Conservation (phyloP, 37 sponge, comb jelly and placozoan species). For the Aplysina aerophoba region DNA sequence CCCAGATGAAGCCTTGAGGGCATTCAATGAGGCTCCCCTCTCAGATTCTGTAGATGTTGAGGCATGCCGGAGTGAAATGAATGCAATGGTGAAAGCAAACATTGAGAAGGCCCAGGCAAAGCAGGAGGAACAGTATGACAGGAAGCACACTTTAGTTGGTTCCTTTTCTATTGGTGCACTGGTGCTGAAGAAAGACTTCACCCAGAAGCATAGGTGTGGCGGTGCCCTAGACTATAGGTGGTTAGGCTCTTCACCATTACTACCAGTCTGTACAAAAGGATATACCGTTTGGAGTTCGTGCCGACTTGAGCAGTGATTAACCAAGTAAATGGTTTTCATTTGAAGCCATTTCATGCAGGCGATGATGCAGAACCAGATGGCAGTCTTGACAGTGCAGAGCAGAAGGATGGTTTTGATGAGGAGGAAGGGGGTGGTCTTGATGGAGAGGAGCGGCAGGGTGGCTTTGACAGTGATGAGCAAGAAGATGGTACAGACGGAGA, state of each 20-base stretch:
- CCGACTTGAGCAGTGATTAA: background rate
- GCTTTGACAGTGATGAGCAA: too few species aligned
- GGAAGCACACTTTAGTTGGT: background rate
- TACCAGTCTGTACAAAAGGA: background rate
- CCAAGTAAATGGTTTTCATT: background rate
- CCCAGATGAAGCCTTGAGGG: slow-evolving; percentile 5
- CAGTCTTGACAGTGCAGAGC: too few species aligned
- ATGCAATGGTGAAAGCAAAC: slow-evolving; percentile 21
- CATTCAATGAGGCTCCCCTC: background rate
- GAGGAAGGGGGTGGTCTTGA: too few species aligned
- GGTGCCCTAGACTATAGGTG: slow-evolving; percentile 54
- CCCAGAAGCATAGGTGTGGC: slow-evolving; percentile 31
- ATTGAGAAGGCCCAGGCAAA: slow-evolving; percentile 34
- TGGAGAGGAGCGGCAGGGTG: too few species aligned
- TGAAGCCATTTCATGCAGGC: background rate
- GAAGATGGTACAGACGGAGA: too few species aligned
- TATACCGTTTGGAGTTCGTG: background rate
- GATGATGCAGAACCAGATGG: too few species aligned
- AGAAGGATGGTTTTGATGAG: too few species aligned
- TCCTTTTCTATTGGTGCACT: slow-evolving; percentile 26
- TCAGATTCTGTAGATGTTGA: background rate
- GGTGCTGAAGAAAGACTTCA: slow-evolving; percentile 61
- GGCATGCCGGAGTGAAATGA: background rate
- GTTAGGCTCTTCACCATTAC: slow-evolving; percentile 34
- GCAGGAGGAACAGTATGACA: slow-evolving; percentile 51